phyloP scores from a whole-genome alignment of 2,113 vertebrate species.

The Antidorcas marsupialis region DNA sequence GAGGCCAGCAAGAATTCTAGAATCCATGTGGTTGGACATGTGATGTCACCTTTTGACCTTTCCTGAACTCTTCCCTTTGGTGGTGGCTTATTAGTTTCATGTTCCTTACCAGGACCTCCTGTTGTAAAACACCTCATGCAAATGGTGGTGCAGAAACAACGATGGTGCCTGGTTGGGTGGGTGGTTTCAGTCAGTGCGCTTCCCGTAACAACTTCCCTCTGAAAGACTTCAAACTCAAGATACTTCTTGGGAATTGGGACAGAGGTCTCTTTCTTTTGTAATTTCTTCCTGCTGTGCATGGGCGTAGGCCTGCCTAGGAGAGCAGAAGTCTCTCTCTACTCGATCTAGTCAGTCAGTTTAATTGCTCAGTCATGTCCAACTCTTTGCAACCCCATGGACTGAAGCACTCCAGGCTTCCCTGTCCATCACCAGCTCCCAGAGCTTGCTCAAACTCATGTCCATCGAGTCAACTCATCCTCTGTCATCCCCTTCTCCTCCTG shows the following conservation, averaged over 20 bases:
- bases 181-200: background rate
- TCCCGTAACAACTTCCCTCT: background rate
- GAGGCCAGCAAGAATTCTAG: background rate
- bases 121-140: background rate
- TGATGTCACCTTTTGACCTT: background rate
- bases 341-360: background rate
- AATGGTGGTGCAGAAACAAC: background rate
- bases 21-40: background rate
- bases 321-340: no score
- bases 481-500: background rate
- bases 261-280: background rate
- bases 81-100: background rate
- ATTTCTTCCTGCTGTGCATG: no score
- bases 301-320: no score
- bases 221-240: background rate
- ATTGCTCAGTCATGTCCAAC: background rate
- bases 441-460: background rate
- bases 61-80: background rate
- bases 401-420: background rate
- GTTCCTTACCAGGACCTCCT: background rate
- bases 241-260: background rate
- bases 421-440: background rate
- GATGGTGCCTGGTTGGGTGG: background rate
- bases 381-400: background rate
- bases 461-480: fast-evolving